Evolutionary conservation across 2,797 vertebrate species (phyloP).

Genomic region (Hephaestus fuliginosus): DNA sequence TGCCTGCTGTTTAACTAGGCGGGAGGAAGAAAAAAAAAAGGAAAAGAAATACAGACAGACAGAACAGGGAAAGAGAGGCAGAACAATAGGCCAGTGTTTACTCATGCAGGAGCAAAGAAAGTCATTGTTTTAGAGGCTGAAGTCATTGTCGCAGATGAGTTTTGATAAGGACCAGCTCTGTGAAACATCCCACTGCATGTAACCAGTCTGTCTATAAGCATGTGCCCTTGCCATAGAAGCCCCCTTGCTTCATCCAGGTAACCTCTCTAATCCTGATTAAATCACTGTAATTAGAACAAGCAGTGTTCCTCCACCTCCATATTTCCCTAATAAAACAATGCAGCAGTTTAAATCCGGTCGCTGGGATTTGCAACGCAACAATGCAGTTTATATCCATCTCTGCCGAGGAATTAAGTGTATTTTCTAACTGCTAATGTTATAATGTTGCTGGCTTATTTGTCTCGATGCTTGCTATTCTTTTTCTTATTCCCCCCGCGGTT

Average conservation of each 20-base stretch:
- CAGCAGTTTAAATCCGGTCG: conserved; percentile 83
- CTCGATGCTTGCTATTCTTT: conserved; percentile 73
- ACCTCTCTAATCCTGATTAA: conserved; percentile 89
- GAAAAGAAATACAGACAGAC: conserved; percentile 53
- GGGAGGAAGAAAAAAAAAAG: conserved; percentile 42
- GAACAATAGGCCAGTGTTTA: conserved; percentile 85
- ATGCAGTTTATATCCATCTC: conserved; percentile 87
- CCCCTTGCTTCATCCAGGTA: conserved; percentile 84
- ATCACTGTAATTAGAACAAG: conserved; percentile 88
- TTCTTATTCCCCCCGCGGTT: conserved; percentile 72
- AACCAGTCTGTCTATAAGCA: conserved; percentile 63
- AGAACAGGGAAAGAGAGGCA: conserved; percentile 53
- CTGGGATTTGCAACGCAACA: conserved; percentile 87
- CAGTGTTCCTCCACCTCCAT: conserved; percentile 82
- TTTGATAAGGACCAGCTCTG: conserved; percentile 47
- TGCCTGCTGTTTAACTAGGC: conserved; percentile 92
- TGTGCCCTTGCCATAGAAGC: conserved; percentile 76
- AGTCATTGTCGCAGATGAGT: conserved; percentile 62
- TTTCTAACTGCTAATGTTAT: conserved; percentile 87
- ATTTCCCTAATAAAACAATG: conserved; percentile 88
- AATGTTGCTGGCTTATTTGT: conserved; percentile 83
- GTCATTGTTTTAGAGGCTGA: conserved; percentile 74
- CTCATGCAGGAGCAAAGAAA: conserved; percentile 73
- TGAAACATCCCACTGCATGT: conserved; percentile 45
- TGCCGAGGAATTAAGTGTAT: conserved; percentile 87